A percentile compares a stretch with the other conserved stretches of the same genome.
Evolutionary conservation across 2,113 vertebrate species (phyloP).

Genomic region (Hucho hucho): DNA sequence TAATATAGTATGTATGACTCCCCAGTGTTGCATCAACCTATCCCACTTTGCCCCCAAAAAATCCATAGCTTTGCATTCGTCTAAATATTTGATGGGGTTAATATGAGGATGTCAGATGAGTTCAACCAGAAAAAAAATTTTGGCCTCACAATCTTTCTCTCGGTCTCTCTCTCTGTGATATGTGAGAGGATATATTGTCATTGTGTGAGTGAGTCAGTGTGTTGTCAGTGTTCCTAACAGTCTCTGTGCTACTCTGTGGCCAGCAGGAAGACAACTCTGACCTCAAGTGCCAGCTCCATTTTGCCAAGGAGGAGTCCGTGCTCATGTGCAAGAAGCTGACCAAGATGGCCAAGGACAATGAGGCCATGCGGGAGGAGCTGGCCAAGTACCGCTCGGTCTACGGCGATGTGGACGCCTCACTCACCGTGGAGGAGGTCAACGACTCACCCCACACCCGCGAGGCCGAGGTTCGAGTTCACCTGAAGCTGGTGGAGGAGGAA

Average conservation of each 20-base stretch:
- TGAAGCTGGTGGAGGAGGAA: constrained; percentile 97
- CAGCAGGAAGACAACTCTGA: constrained; percentile 92
- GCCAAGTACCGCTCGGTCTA: constrained; percentile 90
- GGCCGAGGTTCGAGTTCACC: constrained; percentile 89
- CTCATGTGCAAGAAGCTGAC: constrained; percentile 99
- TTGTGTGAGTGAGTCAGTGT: neutral
- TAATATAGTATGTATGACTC: no score
- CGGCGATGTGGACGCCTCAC: constrained; percentile 87
- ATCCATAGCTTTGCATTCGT: no score
- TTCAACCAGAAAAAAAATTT: no score
- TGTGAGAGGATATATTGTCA: no score
- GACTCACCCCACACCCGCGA: constrained; percentile 93
- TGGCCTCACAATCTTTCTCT: no score
- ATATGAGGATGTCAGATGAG: no score
- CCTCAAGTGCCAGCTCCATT: constrained; percentile 96
- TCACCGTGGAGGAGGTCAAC: constrained; percentile 88
- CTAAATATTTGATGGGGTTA: no score
- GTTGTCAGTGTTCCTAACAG: neutral
- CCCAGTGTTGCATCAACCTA: no score
- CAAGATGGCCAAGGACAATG: constrained; percentile 93
- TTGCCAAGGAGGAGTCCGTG: constrained; percentile 95
- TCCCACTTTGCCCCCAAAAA: no score
- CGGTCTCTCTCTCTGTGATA: no score
- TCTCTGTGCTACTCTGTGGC: constrained; percentile 1
- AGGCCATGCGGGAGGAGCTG: constrained; percentile 94